phyloP scores from a whole-genome alignment of 2,797 vertebrate species.

The Aeoliscus strigatus region DNA sequence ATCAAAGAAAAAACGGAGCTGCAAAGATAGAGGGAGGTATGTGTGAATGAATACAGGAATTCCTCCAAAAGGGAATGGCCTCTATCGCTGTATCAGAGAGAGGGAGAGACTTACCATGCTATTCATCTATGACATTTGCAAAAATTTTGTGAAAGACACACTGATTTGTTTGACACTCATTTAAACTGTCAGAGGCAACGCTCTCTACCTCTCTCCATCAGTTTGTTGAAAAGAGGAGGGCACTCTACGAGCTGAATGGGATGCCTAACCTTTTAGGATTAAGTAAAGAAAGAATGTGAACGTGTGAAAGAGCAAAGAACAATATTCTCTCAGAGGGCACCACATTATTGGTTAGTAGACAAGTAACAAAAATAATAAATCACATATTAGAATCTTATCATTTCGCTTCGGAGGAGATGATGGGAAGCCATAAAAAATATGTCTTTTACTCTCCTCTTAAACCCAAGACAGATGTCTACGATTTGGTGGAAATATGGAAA shows the following conservation, averaged over 20 bases:
- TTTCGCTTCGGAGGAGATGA: no score
- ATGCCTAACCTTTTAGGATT: slow-evolving; percentile 1
- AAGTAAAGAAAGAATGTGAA: no score
- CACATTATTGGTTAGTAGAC: slow-evolving; percentile 10
- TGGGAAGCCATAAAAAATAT: no score
- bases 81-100: slow-evolving; percentile 24
- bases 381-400: no score
- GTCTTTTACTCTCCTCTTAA: no score
- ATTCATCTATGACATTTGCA: no score
- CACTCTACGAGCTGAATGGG: not conserved
- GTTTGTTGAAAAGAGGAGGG: not conserved
- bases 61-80: slow-evolving; percentile 53
- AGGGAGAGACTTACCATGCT: slow-evolving; percentile 14
- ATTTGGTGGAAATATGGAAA: no score
- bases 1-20: slow-evolving; percentile 71
- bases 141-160: no score
- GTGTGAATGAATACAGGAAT: slow-evolving; percentile 61
- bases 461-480: no score
- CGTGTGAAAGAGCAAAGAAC: not conserved
- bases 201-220: not conserved
- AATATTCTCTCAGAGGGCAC: slow-evolving; percentile 3
- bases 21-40: slow-evolving; percentile 54
- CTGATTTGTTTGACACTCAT: no score
- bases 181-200: slow-evolving; percentile 1
- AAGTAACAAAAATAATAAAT: no score